Conservation (phyloP, 2,888 invertebrate genomes). For the Drymonia ruficornis region DNA sequence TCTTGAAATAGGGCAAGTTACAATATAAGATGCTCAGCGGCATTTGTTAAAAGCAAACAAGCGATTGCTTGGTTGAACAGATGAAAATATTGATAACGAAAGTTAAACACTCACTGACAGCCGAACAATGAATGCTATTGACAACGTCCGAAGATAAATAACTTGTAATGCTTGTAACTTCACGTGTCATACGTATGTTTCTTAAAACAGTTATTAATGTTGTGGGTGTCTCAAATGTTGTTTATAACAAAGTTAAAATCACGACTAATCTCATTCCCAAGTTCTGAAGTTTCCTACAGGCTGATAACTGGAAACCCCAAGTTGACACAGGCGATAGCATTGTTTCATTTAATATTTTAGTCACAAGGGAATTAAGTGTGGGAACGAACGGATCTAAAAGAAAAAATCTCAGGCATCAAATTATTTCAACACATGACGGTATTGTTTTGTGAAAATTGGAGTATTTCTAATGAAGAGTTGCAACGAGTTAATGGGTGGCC, state of each 20-base stretch:
- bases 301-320: constrained; percentile 4
- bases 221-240: too few relatives aligned
- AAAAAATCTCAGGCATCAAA: constrained; percentile 68
- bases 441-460: constrained; percentile 63
- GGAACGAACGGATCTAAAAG: constrained; percentile 61
- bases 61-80: constrained; percentile 7
- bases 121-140: background rate
- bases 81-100: constrained; percentile 11
- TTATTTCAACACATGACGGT: constrained; percentile 60
- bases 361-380: constrained; percentile 74
- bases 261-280: background rate
- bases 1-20: background rate
- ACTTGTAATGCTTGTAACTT: background rate
- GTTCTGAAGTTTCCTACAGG: background rate
- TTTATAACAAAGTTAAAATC: too few relatives aligned
- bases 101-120: background rate
- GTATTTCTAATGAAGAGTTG: constrained; percentile 44
- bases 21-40: background rate
- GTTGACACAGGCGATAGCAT: constrained; percentile 59
- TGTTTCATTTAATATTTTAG: constrained; percentile 64
- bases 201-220: too few relatives aligned
- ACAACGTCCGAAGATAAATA: background rate
- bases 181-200: background rate
- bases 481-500: constrained; percentile 21
- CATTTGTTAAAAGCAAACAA: background rate